A percentile compares a stretch with the other conserved stretches of the same genome.
Conservation (phyloP, 2,797 vertebrate genomes). For the Epinephelus coioides region DNA sequence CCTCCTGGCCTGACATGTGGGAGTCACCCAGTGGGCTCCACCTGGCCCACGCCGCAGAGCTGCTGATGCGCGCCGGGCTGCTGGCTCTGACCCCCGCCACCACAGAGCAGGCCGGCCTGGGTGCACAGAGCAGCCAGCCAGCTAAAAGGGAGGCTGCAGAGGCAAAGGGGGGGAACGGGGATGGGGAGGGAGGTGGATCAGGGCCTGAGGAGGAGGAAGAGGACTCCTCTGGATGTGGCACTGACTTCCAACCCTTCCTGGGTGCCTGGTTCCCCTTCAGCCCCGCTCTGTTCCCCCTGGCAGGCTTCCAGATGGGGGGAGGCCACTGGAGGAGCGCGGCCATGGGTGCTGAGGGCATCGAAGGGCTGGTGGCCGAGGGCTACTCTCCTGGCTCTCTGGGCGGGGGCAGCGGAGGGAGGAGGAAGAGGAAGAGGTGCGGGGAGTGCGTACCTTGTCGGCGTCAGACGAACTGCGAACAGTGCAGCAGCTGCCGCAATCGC, state of each 20-base stretch:
- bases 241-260: constrained; percentile 95
- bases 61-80: constrained; percentile 94
- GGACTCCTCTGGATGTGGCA: constrained; percentile 92
- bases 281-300: constrained; percentile 96
- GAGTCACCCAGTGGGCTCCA: constrained; percentile 95
- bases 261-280: constrained; percentile 96
- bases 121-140: constrained; percentile 83
- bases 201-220: constrained; percentile 87
- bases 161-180: constrained; percentile 83
- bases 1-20: constrained; percentile 92
- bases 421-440: constrained; percentile 98
- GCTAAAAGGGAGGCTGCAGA: constrained; percentile 79
- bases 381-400: constrained; percentile 91
- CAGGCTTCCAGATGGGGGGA: constrained; percentile 93
- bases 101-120: constrained; percentile 79
- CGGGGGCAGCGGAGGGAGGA: constrained; percentile 88
- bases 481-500: constrained; percentile 99
- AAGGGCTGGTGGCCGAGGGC: constrained; percentile 93
- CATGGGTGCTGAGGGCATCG: constrained; percentile 86
- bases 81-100: constrained; percentile 82
- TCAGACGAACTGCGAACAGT: constrained; percentile 99
- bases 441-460: constrained; percentile 96
- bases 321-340: constrained; percentile 89
- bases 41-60: constrained; percentile 96
- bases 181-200: constrained; percentile 84